A percentile compares a stretch with the other conserved stretches of the same genome.
Evolutionary conservation across 64 coral and sea anemone genomes (phyloP).

Genomic region (Astreopora myriophthalma): DNA sequence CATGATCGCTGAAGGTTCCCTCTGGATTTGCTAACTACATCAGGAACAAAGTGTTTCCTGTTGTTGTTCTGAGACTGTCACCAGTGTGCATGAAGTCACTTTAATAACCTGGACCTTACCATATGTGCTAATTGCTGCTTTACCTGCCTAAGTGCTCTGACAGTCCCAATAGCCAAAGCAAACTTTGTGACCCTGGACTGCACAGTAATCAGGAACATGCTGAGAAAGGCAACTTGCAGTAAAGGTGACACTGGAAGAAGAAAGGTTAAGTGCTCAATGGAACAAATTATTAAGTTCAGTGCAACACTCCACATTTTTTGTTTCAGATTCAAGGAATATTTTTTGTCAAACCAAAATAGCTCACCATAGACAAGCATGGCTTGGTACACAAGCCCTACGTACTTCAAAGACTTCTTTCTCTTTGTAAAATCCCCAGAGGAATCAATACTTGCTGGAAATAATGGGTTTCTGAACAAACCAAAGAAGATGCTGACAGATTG

Average conservation of each 20-base stretch:
- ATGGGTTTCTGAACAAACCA: constrained; percentile 88
- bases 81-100: no score
- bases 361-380: constrained; percentile 79
- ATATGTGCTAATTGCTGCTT: not conserved
- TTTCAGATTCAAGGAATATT: no score
- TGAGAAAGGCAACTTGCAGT: constrained; percentile 78
- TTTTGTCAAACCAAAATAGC: no score
- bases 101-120: no score
- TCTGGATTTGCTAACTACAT: no score
- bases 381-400: constrained; percentile 50
- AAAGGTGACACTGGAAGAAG: constrained; percentile 76
- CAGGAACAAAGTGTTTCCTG: no score
- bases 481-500: constrained; percentile 83
- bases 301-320: no score
- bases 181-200: constrained; percentile 45
- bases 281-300: not conserved
- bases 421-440: constrained; percentile 61
- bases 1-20: no score
- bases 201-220: constrained; percentile 73
- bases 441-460: constrained; percentile 75
- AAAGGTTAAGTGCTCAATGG: not conserved
- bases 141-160: constrained; percentile 90
- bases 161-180: constrained; percentile 78
- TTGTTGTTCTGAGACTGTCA: no score
- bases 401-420: constrained; percentile 55